A percentile compares a stretch with the other conserved stretches of the same genome.
These are phyloP conservation scores for Trachythela sp. DNA, from an alignment of 64 coral and sea anemone genomes.

Conservation along the genomic window DNA sequence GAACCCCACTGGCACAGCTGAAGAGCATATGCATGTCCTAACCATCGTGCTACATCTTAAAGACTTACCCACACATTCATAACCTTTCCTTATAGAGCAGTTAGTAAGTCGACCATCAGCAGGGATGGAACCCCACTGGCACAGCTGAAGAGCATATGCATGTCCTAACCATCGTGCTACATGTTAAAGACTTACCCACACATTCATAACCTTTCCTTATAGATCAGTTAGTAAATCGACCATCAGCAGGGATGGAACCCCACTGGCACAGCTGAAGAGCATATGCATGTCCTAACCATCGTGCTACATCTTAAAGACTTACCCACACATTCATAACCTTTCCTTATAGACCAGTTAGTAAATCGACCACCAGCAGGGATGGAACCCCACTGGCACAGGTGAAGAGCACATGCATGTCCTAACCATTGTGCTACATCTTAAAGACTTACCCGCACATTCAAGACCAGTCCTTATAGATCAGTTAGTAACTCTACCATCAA, in stretches of 20 bases:
- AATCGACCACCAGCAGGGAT: conserved; percentile 92
- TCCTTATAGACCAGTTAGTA: conserved; percentile 96
- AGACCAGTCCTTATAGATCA: conserved; percentile 97
- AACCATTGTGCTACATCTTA: neutral
- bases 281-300: too few species aligned
- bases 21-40: too few species aligned
- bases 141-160: too few species aligned
- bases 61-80: conserved; percentile 76
- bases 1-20: too few species aligned
- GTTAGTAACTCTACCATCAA: conserved; percentile 95
- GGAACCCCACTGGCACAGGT: too few species aligned
- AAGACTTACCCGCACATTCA: conserved; percentile 75
- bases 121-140: too few species aligned
- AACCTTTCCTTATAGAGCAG: conserved; percentile 94
- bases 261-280: too few species aligned
- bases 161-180: too few species aligned
- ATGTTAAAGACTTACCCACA: conserved; percentile 46
- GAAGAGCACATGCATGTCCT: too few species aligned
- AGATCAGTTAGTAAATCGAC: conserved; percentile 93
- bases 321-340: conserved; percentile 94
- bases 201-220: conserved; percentile 95
- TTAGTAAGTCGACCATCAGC: conserved; percentile 97
- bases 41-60: too few species aligned
- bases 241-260: conserved; percentile 95
- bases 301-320: neutral